phyloP scores from a whole-genome alignment of 23 tunicate genomes.

The Ascidia mentula region DNA sequence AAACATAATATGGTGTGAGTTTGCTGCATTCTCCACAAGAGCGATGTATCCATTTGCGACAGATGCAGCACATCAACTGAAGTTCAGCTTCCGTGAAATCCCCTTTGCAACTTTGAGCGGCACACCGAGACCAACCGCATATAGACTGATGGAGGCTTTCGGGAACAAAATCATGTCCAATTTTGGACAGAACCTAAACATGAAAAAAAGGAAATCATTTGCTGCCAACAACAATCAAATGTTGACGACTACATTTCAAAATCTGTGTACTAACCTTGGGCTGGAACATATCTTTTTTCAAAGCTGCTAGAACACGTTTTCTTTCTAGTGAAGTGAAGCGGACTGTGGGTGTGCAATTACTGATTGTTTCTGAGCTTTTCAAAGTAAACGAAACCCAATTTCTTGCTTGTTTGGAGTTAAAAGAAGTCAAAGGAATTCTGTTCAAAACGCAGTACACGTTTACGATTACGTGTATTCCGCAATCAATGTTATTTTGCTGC shows the following conservation, averaged over 20 bases:
- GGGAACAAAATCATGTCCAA: neutral
- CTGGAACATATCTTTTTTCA: neutral
- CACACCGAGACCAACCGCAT: constrained; percentile 6
- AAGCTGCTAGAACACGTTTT: neutral
- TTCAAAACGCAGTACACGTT: neutral
- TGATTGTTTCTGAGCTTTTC: neutral
- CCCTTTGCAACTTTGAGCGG: neutral
- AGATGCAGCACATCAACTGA: neutral
- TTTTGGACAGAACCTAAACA: neutral
- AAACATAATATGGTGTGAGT: neutral
- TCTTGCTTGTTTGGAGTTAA: too few relatives aligned
- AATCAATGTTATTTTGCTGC: neutral
- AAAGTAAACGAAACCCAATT: neutral
- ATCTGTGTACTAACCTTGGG: neutral
- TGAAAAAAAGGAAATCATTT: neutral
- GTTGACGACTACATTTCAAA: neutral
- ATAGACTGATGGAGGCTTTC: constrained; percentile 2
- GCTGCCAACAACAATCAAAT: too few relatives aligned
- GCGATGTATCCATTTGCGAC: constrained; percentile 4
- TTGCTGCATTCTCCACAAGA: neutral
- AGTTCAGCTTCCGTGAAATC: neutral
- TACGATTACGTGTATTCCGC: constrained; percentile 6
- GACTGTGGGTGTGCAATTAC: neutral
- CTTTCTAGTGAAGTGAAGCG: neutral
- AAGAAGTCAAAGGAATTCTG: neutral